Percentiles rank a stretch among this genome's conserved stretches.
Evolutionary conservation across 2,888 invertebrate genomes (phyloP).

Genomic region (Thalpophila matura): DNA sequence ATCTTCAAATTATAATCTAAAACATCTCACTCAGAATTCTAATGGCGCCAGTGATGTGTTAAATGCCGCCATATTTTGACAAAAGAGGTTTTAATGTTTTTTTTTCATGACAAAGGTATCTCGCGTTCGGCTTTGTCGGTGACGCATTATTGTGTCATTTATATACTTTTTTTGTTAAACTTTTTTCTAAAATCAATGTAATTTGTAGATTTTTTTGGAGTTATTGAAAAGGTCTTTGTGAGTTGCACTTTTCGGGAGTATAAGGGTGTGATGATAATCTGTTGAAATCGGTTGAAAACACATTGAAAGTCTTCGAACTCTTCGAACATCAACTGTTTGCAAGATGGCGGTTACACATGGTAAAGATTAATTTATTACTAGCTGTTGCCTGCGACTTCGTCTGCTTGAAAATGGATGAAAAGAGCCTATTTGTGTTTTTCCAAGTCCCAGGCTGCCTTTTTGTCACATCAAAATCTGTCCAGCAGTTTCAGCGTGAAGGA

Average conservation of each 20-base stretch:
- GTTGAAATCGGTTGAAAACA: conserved; percentile 5
- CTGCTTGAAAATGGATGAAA: too few species aligned
- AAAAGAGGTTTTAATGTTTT: conserved; percentile 79
- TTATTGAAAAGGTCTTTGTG: conserved; percentile 33
- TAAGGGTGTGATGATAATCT: not conserved
- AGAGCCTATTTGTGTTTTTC: too few species aligned
- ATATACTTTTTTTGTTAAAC: conserved; percentile 39
- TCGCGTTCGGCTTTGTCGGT: conserved; percentile 60
- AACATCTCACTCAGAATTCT: conserved; percentile 54
- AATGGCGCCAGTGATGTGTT: conserved; percentile 83
- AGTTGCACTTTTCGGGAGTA: conserved; percentile 42
- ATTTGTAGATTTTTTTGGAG: conserved; percentile 33
- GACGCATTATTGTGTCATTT: conserved; percentile 57
- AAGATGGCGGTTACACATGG: not conserved
- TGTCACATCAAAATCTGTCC: too few species aligned
- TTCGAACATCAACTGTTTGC: not conserved
- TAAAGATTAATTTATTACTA: not conserved
- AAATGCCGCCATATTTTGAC: conserved; percentile 81
- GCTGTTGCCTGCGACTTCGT: too few species aligned
- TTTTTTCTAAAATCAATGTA: conserved; percentile 36
- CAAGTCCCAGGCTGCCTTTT: too few species aligned
- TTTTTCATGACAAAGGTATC: conserved; percentile 70
- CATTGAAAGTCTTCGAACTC: not conserved
- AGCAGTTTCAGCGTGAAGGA: too few species aligned
- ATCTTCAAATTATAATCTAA: conserved; percentile 54